Base-by-base conservation (phyloP, 2,797 vertebrate genomes). In the Paguma larvata region DNA sequence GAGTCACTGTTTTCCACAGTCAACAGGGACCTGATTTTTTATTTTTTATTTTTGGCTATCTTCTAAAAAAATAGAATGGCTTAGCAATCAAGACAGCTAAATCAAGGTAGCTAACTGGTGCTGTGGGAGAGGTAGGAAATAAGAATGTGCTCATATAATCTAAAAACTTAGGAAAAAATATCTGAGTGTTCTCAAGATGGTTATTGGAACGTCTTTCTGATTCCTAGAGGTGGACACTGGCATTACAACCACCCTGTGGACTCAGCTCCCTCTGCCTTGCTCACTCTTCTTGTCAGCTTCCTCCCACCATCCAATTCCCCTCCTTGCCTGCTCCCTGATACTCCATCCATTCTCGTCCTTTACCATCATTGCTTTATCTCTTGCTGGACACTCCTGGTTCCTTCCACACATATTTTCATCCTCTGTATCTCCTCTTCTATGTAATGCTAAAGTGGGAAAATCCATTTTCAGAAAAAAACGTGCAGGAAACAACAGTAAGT, bases 231-330 rank as follows among this genome's bases (percentile, higher is more conserved):
- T 25, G 30, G n/a, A n/a, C 18, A 32, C 23, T 34, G 7, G 9
- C 5, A 1, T 32, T 30, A n/a, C 2, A 1, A 6, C 0, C 11
- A 30, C 46, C 21, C 21, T 13, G 1, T 8, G 19, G 14, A 4
- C 0, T n/a, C 4, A 38, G 10, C 21, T 53, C 12, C 15, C 9
- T 41, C 34, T 8, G 25, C 8, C 14, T 12, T 6, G 3, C 19
- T 13, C 34, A 32, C 21, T 9, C 18, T 32, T 15, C 23, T 11
- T 25, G 23, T 25, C 30, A 12, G 56, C 27, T 41, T 23, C 56
- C 63, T 51, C 21, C 38, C 23, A 32, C 2, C 6, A 13, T 15
- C 7, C 3, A 3, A 1, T 3, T 4, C 9, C 14, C 5, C 12
- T 44, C 34, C 12, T 0, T 10, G 6, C 23, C 25, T 2, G 25